Evolutionary conservation across 2,888 invertebrate species (phyloP), one percentile per base, ranked within the genome.

Genomic region (Drosophila niveifrons): DNA sequence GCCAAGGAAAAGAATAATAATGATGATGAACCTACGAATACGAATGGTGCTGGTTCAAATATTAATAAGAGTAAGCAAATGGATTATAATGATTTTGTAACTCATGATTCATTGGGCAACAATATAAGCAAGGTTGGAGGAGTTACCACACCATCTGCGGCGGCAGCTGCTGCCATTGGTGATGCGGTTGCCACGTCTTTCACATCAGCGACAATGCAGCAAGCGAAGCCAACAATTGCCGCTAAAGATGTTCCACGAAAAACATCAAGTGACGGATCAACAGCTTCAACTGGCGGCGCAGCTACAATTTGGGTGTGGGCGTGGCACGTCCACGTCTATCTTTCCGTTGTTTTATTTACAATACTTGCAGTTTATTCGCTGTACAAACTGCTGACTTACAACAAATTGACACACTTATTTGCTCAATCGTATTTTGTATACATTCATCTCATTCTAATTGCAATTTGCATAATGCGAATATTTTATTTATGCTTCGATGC

Each of bases 401-500:
- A 97, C 92, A 96, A 96, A 89, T 95, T 96, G 82, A 96, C 97
- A 6, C 97, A 97, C 92, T 94, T 98, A 69, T 95, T 98, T 84
- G 96, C 96, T 2, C 96, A 96, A 90, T 96, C 96, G 66, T 98
- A 98, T 91, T 98, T 98, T 92, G 94, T 98, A 28, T 96, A 96
- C 39, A 94, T 98, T 18, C 97, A 98, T 92, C 92, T 97, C 52
- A 95, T 98, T 78, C 93, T 98, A 61, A 96, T 97, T 9, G 94
- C 96, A 10, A 95, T 98, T 46, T 97, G 98, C 90, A 94, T 96
- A 15, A 93, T 97, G 89, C 94, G 97, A 53, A 96, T 97, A 82
- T 96, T 97, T 83, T 98, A 97, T 90, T 94, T 98, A 81, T 96
- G 97, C 82, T 96, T 97, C 90, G 98, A 98, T 92, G 97, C 97